These are phyloP conservation scores for Phyto melanocephala DNA, from an alignment of 2,888 invertebrate species.

Conservation along the genomic window DNA sequence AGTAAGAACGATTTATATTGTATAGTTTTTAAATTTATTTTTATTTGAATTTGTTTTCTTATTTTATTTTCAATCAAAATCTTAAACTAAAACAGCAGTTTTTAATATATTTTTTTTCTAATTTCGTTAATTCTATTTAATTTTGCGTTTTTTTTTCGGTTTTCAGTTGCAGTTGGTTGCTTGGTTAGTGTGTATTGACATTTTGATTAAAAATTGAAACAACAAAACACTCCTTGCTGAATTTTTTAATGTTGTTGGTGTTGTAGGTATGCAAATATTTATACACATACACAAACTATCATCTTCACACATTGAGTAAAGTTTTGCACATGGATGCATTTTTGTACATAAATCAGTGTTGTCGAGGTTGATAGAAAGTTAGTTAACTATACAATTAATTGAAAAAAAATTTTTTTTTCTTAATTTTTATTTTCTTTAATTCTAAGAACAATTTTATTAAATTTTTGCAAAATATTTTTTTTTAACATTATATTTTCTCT, in stretches of 20 bases:
- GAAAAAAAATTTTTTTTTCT: no score
- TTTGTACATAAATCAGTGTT: slow-evolving; percentile 24
- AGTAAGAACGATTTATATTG: background rate
- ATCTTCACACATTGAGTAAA: background rate
- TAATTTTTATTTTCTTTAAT: no score
- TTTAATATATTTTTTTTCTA: slow-evolving; percentile 41
- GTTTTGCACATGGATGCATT: slow-evolving; percentile 31
- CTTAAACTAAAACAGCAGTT: slow-evolving; percentile 51
- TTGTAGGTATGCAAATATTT: slow-evolving; percentile 19
- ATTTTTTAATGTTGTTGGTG: no score
- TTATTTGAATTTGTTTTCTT: background rate
- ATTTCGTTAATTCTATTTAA: slow-evolving; percentile 11
- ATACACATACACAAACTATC: background rate
- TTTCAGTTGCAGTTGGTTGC: slow-evolving; percentile 39
- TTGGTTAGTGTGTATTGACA: slow-evolving; percentile 54
- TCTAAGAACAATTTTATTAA: no score
- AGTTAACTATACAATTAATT: no score
- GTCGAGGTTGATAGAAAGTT: no score
- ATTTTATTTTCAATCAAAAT: background rate
- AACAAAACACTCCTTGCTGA: slow-evolving; percentile 54
- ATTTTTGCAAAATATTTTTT: no score
- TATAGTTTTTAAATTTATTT: slow-evolving; percentile 6
- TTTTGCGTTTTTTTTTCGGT: slow-evolving; percentile 17
- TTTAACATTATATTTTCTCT: no score
- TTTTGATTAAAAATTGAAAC: slow-evolving; percentile 41